phyloP scores from a whole-genome alignment of 2,888 invertebrate species.

The Nemotelus pantherinus region DNA sequence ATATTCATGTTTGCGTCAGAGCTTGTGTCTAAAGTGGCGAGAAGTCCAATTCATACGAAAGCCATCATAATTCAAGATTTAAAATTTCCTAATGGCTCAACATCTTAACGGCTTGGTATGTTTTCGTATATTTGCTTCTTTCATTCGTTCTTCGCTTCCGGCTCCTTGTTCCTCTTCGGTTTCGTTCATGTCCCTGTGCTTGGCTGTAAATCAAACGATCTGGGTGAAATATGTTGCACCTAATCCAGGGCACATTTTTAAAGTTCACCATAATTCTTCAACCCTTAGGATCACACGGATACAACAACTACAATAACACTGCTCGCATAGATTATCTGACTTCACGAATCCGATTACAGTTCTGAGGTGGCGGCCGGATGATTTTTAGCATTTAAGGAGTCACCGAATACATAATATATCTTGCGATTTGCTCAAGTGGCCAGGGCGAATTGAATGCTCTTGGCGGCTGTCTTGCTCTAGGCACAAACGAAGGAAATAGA shows the following conservation, averaged over 20 bases:
- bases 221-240: slow-evolving; percentile 42
- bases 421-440: slow-evolving; percentile 32
- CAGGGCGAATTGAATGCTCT: not conserved
- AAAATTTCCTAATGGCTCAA: slow-evolving; percentile 42
- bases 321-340: slow-evolving; percentile 30
- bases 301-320: not conserved
- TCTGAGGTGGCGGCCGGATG: slow-evolving; percentile 14
- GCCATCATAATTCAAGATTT: slow-evolving; percentile 49
- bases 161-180: no score
- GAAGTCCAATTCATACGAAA: slow-evolving; percentile 32
- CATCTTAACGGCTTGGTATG: not conserved
- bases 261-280: slow-evolving; percentile 42
- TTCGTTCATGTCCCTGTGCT: no score
- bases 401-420: slow-evolving; percentile 26
- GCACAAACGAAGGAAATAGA: not conserved
- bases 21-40: slow-evolving; percentile 37
- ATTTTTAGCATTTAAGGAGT: slow-evolving; percentile 39
- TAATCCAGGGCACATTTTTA: slow-evolving; percentile 39
- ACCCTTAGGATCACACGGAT: slow-evolving; percentile 13
- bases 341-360: slow-evolving; percentile 37
- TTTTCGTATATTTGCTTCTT: slow-evolving; percentile 4
- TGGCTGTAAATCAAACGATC: slow-evolving; percentile 37
- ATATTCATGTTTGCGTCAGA: slow-evolving; percentile 5
- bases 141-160: not conserved
- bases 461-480: not conserved